These are phyloP conservation scores for Notiomystis cincta DNA, from an alignment of 2,113 vertebrate species.

Conservation along the genomic window DNA sequence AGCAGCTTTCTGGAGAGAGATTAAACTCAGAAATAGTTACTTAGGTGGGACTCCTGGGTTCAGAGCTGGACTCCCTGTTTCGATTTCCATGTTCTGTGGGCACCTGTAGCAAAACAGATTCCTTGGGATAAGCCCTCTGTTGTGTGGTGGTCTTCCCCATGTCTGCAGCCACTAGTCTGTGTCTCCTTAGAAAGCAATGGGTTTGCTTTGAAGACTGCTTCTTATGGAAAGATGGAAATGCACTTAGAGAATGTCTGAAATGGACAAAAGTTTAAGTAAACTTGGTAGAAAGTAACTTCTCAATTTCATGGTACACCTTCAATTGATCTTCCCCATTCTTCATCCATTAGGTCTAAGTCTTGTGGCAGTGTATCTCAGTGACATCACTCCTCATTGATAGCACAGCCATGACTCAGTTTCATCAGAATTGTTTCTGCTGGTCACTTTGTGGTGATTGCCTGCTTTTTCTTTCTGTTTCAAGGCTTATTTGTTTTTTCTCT, in stretches of 20 bases:
- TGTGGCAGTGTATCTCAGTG: neutral
- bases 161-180: neutral
- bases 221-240: neutral
- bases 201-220: neutral
- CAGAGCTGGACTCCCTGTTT: neutral
- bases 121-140: neutral
- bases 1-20: neutral
- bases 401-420: neutral
- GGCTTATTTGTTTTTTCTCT: neutral
- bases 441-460: neutral
- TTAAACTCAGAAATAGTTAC: neutral
- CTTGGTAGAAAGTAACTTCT: neutral
- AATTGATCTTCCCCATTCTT: neutral
- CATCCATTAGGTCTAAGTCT: neutral
- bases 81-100: neutral
- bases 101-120: neutral
- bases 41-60: neutral
- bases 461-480: neutral
- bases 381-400: neutral
- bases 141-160: neutral
- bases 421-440: neutral
- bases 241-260: neutral
- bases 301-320: neutral
- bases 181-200: neutral
- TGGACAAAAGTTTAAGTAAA: neutral